These are phyloP conservation scores for Zoanthus solanderi DNA, from an alignment of 92 coral and sea anemone genomes.

Conservation along the genomic window DNA sequence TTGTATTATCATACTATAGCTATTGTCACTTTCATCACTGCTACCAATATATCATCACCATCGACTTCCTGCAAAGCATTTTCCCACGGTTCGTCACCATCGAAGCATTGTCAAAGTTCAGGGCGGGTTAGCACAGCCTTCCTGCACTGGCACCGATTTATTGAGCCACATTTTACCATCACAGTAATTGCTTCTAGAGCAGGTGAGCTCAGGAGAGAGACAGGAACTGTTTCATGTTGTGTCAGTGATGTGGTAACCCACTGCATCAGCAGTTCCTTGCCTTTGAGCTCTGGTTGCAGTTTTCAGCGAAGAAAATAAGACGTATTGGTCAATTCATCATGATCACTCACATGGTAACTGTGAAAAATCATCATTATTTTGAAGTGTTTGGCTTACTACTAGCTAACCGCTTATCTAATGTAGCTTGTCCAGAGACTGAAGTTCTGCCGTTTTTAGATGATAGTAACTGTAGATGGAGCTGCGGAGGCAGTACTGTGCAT, in stretches of 20 bases:
- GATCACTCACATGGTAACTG: not conserved
- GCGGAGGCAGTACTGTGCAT: not conserved
- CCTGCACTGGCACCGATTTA: slow-evolving; percentile 17
- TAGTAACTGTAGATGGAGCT: not conserved
- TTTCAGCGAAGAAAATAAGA: not conserved
- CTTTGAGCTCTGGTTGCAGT: slow-evolving; percentile 34
- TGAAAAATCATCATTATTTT: not conserved
- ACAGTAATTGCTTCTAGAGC: slow-evolving; percentile 1
- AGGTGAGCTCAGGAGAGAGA: slow-evolving; percentile 43
- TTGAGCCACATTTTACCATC: not conserved
- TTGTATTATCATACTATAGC: no score
- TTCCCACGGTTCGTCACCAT: not conserved
- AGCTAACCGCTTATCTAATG: not conserved
- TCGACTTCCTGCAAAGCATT: not conserved
- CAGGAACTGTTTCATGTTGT: slow-evolving; percentile 50
- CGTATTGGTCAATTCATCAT: not conserved
- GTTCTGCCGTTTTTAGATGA: slow-evolving; percentile 9
- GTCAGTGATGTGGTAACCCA: slow-evolving; percentile 34
- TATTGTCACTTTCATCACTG: not conserved
- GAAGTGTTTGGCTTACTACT: not conserved
- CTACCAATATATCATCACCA: not conserved
- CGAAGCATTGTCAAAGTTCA: slow-evolving; percentile 10
- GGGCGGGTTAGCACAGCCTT: slow-evolving; percentile 22
- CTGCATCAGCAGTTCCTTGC: slow-evolving; percentile 43
- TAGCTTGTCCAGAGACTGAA: slow-evolving; percentile 3